Percentiles rank a stretch among this genome's conserved stretches.
Evolutionary conservation across 2,888 invertebrate genomes (phyloP).

Genomic region (Apamea sordens): DNA sequence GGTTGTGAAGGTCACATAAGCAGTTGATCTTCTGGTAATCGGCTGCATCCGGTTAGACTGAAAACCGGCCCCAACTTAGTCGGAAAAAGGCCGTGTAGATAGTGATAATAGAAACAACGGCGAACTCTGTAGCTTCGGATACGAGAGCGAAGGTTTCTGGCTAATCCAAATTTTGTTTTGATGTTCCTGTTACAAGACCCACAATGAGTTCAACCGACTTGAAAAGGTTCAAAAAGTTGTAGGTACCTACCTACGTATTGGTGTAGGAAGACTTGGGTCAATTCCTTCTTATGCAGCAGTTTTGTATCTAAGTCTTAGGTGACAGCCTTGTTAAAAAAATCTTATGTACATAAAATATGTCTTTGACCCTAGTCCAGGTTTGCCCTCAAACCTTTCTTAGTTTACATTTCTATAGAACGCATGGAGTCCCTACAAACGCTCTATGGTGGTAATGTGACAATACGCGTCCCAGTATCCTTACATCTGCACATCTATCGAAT

Average conservation of each 20-base stretch:
- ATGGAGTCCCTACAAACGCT: slow-evolving; percentile 53
- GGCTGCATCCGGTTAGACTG: neutral
- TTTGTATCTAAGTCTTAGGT: neutral
- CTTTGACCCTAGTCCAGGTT: no score
- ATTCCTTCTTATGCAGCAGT: neutral
- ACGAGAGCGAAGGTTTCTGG: neutral
- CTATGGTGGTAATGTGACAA: slow-evolving; percentile 61
- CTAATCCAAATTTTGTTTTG: neutral
- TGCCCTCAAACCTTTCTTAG: neutral
- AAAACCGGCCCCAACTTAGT: neutral
- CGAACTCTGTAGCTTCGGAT: neutral
- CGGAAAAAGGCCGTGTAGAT: no score
- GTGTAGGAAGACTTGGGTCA: neutral
- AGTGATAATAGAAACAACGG: no score
- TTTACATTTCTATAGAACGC: slow-evolving; percentile 3
- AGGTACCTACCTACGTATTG: neutral
- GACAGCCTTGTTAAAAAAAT: neutral
- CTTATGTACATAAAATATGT: no score
- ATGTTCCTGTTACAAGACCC: neutral
- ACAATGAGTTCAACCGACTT: neutral
- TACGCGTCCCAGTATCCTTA: slow-evolving; percentile 49
- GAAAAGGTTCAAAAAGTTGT: neutral
- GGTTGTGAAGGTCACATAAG: neutral
- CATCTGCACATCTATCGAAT: slow-evolving; percentile 67
- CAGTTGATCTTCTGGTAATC: neutral